phyloP scores from a whole-genome alignment of 2,113 vertebrate genomes.

The Syrrhaptes paradoxus region DNA sequence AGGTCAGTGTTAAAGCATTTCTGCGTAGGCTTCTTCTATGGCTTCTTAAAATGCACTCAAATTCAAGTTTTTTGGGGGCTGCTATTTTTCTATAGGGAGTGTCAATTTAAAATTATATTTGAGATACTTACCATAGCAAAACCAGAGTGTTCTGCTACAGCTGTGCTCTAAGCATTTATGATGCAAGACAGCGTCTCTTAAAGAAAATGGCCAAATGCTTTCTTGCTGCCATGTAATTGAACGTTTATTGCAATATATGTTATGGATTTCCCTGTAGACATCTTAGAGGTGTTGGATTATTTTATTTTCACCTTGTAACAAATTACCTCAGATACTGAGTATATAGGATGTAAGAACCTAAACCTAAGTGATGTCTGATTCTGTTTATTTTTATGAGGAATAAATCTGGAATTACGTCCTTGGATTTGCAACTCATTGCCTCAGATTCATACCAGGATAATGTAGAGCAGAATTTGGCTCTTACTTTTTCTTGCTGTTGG shows the following conservation, averaged over 20 bases:
- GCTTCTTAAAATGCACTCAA: conserved; percentile 22
- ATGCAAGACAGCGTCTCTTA: background rate
- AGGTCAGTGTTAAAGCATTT: background rate
- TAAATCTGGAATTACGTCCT: background rate
- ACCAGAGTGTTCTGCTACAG: background rate
- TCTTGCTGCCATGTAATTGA: background rate
- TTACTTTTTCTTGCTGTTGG: background rate
- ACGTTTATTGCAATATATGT: background rate
- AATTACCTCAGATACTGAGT: background rate
- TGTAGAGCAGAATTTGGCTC: background rate
- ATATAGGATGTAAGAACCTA: conserved; percentile 19
- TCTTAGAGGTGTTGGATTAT: background rate
- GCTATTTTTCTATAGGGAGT: background rate
- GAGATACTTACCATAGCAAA: background rate
- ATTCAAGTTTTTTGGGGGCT: background rate
- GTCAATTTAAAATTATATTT: conserved; percentile 8
- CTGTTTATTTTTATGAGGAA: background rate
- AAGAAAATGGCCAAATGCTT: background rate
- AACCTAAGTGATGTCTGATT: background rate
- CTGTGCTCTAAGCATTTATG: background rate
- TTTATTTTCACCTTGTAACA: conserved; percentile 1
- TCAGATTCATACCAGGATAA: background rate
- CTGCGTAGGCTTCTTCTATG: background rate
- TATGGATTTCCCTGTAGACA: background rate
- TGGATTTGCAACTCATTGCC: background rate